Evolutionary conservation across 1,140 invertebrate genomes (phyloP), one percentile per base, ranked within the genome.

Genomic region (Cataglyphis hispanica): DNA sequence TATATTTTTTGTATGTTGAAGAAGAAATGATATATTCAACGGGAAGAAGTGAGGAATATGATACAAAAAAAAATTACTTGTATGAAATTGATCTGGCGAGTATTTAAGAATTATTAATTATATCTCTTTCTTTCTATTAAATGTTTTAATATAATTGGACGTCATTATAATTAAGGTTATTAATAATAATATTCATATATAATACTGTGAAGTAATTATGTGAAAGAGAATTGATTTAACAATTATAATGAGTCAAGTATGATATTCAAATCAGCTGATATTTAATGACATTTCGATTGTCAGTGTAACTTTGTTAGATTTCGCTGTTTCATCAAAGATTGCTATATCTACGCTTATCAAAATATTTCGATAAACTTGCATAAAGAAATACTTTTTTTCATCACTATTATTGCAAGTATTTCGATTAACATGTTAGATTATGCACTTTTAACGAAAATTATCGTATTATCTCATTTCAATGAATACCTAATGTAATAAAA

Each of bases 191-290:
- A 46, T 5, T 11, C 0, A 16, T 31, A 31, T 31, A 19, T 19
- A 69, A 58, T 58, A 22, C 8, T n/a, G 37, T 46, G 2, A 22
- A 11, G 16, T 37, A 37, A 3, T 50, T 19, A 50, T 46, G 43
- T 13, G 43, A 50, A 50, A 50, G 16, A 50, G 3, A 50, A 50
- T 19, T 19, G 31, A 70, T 50, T 69, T 50, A 70, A 70, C 31
- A 70, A 70, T 70, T 70, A 46, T 13, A 69, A 5, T 66, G 13
- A 50, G 8, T 50, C 27, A 19, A 19, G n/a, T 40, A 70, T 31
- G 31, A 34, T 19, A 34, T 34, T 34, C 4, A 46, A 72, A 50
- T 53, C 67, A 66, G 34, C n/a, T 16, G 25, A 67, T 16, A 25
- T n/a, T 8, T 34, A 10, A 72, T 69, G 25, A 46, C 5, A 67